Percentiles rank a stretch among this genome's conserved stretches.
phyloP scores from a whole-genome alignment of 2,888 invertebrate genomes.

The Acronicta aceris region DNA sequence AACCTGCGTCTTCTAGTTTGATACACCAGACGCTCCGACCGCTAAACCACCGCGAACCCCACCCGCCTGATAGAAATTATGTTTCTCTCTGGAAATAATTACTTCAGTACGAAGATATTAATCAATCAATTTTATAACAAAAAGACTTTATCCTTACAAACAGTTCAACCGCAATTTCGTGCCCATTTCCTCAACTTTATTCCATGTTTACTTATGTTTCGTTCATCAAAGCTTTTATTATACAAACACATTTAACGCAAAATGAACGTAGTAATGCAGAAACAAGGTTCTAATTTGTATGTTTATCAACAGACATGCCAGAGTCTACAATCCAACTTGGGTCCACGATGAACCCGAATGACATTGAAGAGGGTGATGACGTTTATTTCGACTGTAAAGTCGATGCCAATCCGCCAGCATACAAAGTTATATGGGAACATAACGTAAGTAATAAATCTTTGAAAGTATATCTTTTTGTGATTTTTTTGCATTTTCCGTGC shows the following conservation, averaged over 20 bases:
- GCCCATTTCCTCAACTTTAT: constrained; percentile 45
- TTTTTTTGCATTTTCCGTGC: no score
- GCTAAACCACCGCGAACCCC: no score
- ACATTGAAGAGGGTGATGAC: constrained; percentile 87
- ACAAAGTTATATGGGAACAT: constrained; percentile 88
- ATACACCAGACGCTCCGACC: no score
- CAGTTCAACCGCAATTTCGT: constrained; percentile 40
- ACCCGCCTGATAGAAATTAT: no score
- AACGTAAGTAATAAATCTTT: constrained; percentile 76
- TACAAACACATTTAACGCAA: constrained; percentile 9
- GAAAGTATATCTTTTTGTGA: no score
- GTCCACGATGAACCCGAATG: constrained; percentile 86
- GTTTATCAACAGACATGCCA: constrained; percentile 76
- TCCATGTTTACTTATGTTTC: constrained; percentile 41
- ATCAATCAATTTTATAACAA: constrained; percentile 42
- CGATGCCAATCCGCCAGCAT: constrained; percentile 85
- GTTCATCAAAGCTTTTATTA: constrained; percentile 42
- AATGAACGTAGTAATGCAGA: constrained; percentile 12
- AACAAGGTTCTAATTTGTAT: constrained; percentile 32
- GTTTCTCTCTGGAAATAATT: no score
- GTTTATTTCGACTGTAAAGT: constrained; percentile 86
- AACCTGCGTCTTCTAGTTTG: no score
- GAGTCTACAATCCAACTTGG: constrained; percentile 82
- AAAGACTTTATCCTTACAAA: constrained; percentile 36
- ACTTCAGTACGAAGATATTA: constrained; percentile 17